Evolutionary conservation across 2,113 vertebrate species (phyloP), one percentile per base, ranked within the genome.

Genomic region (Platycercus adscitus): DNA sequence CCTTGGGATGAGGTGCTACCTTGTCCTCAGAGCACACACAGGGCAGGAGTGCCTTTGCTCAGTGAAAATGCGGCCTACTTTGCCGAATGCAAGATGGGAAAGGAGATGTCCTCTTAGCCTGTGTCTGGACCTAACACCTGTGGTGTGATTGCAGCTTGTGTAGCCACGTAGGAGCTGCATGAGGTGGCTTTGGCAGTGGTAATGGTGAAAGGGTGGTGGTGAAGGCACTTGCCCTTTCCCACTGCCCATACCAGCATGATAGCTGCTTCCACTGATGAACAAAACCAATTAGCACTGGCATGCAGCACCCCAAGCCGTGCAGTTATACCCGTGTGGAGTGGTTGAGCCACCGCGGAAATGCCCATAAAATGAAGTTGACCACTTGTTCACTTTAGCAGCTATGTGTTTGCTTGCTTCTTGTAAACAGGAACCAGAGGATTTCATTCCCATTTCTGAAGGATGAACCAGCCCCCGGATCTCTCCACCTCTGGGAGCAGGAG

Each of bases 121-220:
- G 5, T 43, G 10, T 6, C 31, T 53, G 56, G 29, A 19, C 12
- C 10, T 25, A 17, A 17, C 2, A 10, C 5, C 2, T 2, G 0
- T 0, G 0, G 5, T 15, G 50, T 6, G 18, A 19, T 11, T 2
- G 1, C 55, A 75, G 33, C 12, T 55, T 3, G 0, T 1, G 3
- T 39, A 44, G 75, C 29, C 31, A 10, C 1, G 0, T 33, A 41
- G 72, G 24, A 86, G 28, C 43, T 1, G 0, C 63, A 2, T 12
- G 52, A 33, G 26, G 24, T 18, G 17, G 50, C 35, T 82, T 31
- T n/a, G 46, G 47, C 28, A 53, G 31, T 1, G 37, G 35, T 18
- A 11, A 1, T 4, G 43, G 23, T 33, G 46, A 24, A 21, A 81
- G 26, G 17, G 12, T 63, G 69, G 13, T 31, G 24, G 13, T 9